Conservation (phyloP, 1,140 invertebrate species). For the Apis laboriosa region DNA sequence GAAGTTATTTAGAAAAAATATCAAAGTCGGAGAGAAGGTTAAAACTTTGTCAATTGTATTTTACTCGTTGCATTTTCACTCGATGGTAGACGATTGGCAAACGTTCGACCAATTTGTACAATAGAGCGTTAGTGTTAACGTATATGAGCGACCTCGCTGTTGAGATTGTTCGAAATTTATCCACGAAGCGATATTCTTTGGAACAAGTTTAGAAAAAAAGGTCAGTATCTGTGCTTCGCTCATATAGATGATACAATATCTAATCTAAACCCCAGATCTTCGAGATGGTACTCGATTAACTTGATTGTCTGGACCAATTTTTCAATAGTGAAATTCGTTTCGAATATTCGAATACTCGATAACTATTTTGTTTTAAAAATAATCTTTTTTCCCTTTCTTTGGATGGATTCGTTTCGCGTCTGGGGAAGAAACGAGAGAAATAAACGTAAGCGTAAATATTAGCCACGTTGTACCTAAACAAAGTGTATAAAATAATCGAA, state of each 20-base stretch:
- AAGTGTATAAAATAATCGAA: constrained; percentile 46
- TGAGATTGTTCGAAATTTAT: constrained; percentile 1
- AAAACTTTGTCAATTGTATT: constrained; percentile 45
- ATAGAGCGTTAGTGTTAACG: neutral
- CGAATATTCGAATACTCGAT: too few relatives aligned
- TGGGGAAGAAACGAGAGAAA: neutral
- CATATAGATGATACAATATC: neutral
- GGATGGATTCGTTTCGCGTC: neutral
- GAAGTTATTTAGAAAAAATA: neutral
- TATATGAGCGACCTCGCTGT: neutral
- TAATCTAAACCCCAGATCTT: constrained; percentile 6
- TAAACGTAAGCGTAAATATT: constrained; percentile 41
- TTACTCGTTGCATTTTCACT: constrained; percentile 33
- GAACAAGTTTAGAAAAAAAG: neutral
- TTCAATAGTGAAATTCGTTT: too few relatives aligned
- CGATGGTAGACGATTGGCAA: neutral
- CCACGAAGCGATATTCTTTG: neutral
- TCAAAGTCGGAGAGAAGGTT: neutral
- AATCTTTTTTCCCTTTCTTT: neutral
- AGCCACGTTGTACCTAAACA: constrained; percentile 26
- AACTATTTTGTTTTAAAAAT: too few relatives aligned
- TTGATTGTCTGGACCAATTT: too few relatives aligned
- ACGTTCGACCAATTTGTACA: constrained; percentile 21
- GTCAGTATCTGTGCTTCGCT: neutral
- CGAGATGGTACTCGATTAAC: neutral